Base-by-base conservation (phyloP, 2,113 vertebrate genomes). In the Hyla sarda region DNA sequence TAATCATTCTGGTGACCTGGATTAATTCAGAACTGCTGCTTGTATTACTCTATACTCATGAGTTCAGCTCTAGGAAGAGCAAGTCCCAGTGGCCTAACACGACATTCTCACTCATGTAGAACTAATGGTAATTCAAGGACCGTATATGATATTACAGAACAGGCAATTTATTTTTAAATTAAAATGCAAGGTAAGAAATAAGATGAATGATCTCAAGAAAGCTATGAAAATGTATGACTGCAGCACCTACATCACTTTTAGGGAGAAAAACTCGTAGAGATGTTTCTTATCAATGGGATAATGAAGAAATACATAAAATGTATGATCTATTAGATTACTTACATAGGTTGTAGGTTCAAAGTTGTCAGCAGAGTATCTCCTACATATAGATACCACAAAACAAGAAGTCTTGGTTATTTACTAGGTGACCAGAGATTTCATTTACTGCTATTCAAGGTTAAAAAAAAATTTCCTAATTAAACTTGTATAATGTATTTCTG, bases 71-170 rank as follows among this genome's bases (percentile, higher is more conserved):
- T 34, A 72, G 21, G 65, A 72, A 54, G 21, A 83, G 28, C 50
- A 83, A 58, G 48, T 73, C 69, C 82, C 69, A 83, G 23, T 30
- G 17, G 82, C 23, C 69, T 71, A 32, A 54, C 47, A 83, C 13
- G 54, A 48, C 50, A 41, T 83, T 83, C 65, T 74, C 50, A 74
- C 30, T 73, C 50, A 83, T 73, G 69, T 34, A 58, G 82, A 83
- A 83, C 82, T 83, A 83, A 83, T 83, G 67, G 23, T 72, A 83
- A 83, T 74, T 73, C 67, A 54, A 41, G 34, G 67, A 73, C 82
- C 58, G 69, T 54, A 52, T 71, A 82, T 62, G 45, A 83, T 83
- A 83, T n/a, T 74, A 34, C 67, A 54, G 69, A 37, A 37, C 32
- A 83, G 69, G 69, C 48, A 41, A 83, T 83, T 72, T 83, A 83